Base-by-base conservation (phyloP, 2,888 invertebrate genomes). In the Myopa tessellatipennis region DNA sequence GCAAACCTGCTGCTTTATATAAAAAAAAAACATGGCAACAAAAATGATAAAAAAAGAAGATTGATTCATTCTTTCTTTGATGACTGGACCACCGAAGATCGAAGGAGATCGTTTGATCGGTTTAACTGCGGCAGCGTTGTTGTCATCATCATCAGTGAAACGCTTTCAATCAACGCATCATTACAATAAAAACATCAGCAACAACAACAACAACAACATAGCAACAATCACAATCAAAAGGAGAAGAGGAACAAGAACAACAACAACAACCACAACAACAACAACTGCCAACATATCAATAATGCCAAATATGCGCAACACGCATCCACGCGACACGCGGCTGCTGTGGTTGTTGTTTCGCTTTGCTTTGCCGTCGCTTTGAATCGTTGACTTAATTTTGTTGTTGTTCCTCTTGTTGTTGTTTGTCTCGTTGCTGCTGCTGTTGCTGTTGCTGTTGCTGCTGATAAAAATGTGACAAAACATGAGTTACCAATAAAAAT, bases 211-310 rank as follows among this genome's bases (percentile, higher is more conserved):
- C 69, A 68, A 68, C 75, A 75, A 60, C 45, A 69, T n/a, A n/a
- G n/a, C n/a, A n/a, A n/a, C n/a, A n/a, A n/a, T n/a, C n/a, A n/a
- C n/a, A n/a, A n/a, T n/a, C n/a, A n/a, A n/a, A n/a, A n/a, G n/a
- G n/a, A n/a, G 8, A 40, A 40, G 40, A 40, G 8, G 40, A 40
- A 40, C 55, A 71, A 50, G 34, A 38, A n/a, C 50, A 63, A 63
- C 14, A 65, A 38, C 63, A 8, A 61, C 40, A 63, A 26, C 50
- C 45, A 73, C 67, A 55, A 68, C 68, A 68, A 68, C 75, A 75
- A 60, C 45, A 69, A 71, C 71, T 74, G 74, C 40, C 72, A 84
- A 84, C 85, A 85, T 83, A 83, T 85, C 85, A 85, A 85, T 84
- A 84, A 85, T 84, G 84, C 84, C 82, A 82, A 82, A 85, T 84